A percentile compares a stretch with the other conserved stretches of the same genome.
These are phyloP conservation scores for Drosophila birchii DNA, from an alignment of 2,888 invertebrate genomes.

Conservation along the genomic window DNA sequence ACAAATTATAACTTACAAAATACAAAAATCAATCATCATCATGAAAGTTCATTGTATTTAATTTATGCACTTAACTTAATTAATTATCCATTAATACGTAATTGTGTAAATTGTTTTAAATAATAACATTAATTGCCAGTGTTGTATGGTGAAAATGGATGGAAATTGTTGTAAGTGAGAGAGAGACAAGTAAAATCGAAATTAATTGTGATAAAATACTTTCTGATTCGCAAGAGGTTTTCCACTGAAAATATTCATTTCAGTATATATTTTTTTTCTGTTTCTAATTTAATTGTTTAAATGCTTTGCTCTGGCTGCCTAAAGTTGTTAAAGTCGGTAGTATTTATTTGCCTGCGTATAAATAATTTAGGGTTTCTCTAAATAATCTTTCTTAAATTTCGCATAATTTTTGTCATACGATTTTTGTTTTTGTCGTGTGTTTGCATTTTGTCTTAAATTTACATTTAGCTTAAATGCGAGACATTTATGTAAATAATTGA, in stretches of 20 bases:
- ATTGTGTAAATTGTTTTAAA: constrained; percentile 34
- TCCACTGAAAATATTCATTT: constrained; percentile 7
- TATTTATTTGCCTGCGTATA: constrained; percentile 23
- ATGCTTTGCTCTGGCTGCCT: constrained; percentile 68
- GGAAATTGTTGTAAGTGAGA: constrained; percentile 45
- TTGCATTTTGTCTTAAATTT: constrained; percentile 44
- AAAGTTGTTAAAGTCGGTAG: constrained; percentile 40
- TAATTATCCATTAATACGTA: constrained; percentile 47
- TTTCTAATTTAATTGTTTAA: constrained; percentile 40
- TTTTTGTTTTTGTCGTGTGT: constrained; percentile 21
- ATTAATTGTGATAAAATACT: constrained; percentile 52
- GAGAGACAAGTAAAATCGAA: constrained; percentile 29
- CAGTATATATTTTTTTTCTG: background rate
- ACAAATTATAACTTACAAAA: constrained; percentile 76
- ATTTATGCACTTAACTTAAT: constrained; percentile 69
- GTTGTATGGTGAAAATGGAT: constrained; percentile 54
- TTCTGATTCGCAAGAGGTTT: constrained; percentile 51
- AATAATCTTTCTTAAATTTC: constrained; percentile 36
- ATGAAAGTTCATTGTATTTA: constrained; percentile 62
- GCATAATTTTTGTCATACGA: constrained; percentile 29
- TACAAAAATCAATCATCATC: constrained; percentile 59
- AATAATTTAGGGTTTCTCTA: constrained; percentile 62
- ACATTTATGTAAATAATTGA: constrained; percentile 82
- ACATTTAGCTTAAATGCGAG: constrained; percentile 78
- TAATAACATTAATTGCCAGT: constrained; percentile 62